Base-by-base conservation (phyloP, 2,888 invertebrate species). In the Protonemura montana region DNA sequence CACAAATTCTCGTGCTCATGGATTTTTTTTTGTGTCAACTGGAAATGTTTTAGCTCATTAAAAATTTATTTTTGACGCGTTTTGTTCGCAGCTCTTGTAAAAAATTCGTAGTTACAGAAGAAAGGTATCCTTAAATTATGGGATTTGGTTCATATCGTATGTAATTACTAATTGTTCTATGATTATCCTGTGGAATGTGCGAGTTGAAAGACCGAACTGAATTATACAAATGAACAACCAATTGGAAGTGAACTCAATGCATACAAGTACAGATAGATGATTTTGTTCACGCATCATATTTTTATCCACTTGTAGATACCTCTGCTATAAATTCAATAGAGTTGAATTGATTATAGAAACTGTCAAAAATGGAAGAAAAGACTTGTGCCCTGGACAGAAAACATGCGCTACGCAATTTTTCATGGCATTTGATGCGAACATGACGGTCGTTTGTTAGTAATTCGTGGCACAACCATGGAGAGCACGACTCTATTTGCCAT, bases 241-340 rank as follows among this genome's bases (percentile, higher is more conserved):
- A 78, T 78, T 78, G 78, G 27, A 78, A 78, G 78, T n/a, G 25
- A 21, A 28, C 78, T 2, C 25, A 78, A 26, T 78, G 78, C 27
- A 28, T 26, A 78, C 59, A 35, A 35, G 10, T 35, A 35, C 35
- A 35, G 10, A 35, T 35, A 35, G 35, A n/a, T n/a, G n/a, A n/a
- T n/a, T n/a, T n/a, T 35, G 35, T 35, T 35, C 35, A 35, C 35
- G 10, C 35, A 35, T 3, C 35, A 35, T 10, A 6, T 3, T 6
- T 35, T 3, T 35, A 35, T n/a, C n/a, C n/a, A 35, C 35, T 35
- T 35, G 35, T 10, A 3, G 5, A 59, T 21, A 59, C 13, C 59
- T 59, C 59, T 59, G 59, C 16, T 21, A 59, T 59, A 2, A 10
- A 59, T 59, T 7, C 16, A 59, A 59, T 10, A 21, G 59, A 59